A percentile compares a stretch with the other conserved stretches of the same genome.
Evolutionary conservation across 2,888 invertebrate species (phyloP).

Genomic region (Lampropteryx suffumata): DNA sequence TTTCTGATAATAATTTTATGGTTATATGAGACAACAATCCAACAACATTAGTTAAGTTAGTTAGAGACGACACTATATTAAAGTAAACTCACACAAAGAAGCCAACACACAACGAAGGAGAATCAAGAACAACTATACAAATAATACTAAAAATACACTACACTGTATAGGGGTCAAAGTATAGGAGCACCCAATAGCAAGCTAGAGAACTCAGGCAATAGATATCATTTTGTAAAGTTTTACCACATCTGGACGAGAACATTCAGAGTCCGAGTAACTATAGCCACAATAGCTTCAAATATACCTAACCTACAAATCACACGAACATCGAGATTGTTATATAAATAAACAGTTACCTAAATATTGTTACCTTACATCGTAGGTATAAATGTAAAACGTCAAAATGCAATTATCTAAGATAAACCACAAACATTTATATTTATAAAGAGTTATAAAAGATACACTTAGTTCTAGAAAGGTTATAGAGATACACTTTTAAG

Average conservation of each 20-base stretch:
- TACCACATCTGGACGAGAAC: conserved; percentile 35
- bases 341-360: conserved; percentile 4
- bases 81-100: conserved; percentile 17
- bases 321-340: background rate
- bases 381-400: conserved; percentile 48
- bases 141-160: conserved; percentile 1
- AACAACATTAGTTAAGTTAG: conserved; percentile 16
- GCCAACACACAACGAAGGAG: conserved; percentile 22
- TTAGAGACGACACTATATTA: conserved; percentile 5
- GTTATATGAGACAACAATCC: conserved; percentile 1
- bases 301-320: background rate
- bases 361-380: conserved; percentile 43
- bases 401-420: conserved; percentile 21
- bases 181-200: conserved; percentile 19
- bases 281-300: conserved; percentile 22
- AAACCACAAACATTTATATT: background rate
- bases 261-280: conserved; percentile 40
- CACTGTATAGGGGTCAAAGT: background rate
- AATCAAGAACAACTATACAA: conserved; percentile 4
- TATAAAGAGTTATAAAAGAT: background rate
- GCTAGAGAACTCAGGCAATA: conserved; percentile 34
- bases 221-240: conserved; percentile 30
- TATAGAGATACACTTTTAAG: conserved; percentile 3
- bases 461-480: background rate
- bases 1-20: background rate